phyloP scores from a whole-genome alignment of 2,888 invertebrate genomes.

The Azorinus chamasolen region DNA sequence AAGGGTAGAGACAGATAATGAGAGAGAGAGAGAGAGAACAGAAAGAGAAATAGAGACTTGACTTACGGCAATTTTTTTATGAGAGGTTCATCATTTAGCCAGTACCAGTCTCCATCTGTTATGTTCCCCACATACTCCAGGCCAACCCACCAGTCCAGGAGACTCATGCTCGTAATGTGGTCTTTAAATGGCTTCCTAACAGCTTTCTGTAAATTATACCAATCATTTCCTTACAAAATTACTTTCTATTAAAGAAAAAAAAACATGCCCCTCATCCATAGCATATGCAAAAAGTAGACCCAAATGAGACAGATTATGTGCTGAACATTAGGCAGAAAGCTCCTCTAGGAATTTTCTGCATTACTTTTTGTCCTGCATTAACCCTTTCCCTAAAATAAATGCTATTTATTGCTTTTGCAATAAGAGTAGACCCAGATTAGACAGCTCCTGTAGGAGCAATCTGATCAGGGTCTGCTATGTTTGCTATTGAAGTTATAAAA shows the following conservation, averaged over 20 bases:
- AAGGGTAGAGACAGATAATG: too few relatives aligned
- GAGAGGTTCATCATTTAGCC: conserved; percentile 57
- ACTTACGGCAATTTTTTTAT: conserved; percentile 58
- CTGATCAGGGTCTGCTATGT: too few relatives aligned
- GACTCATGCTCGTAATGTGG: conserved; percentile 13
- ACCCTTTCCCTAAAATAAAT: too few relatives aligned
- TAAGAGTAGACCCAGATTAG: too few relatives aligned
- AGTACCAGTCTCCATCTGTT: conserved; percentile 37
- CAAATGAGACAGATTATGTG: conserved; percentile 1
- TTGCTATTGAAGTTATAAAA: too few relatives aligned
- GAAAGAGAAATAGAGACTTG: conserved; percentile 20
- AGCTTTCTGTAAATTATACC: not conserved
- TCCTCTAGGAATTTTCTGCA: too few relatives aligned
- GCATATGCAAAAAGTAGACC: not conserved
- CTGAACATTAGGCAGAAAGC: too few relatives aligned
- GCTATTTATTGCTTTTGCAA: too few relatives aligned
- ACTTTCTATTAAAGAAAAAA: conserved; percentile 25
- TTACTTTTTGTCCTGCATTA: too few relatives aligned
- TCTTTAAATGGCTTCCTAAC: conserved; percentile 4
- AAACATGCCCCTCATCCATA: not conserved
- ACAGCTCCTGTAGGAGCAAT: too few relatives aligned
- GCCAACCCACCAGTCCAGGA: conserved; percentile 71
- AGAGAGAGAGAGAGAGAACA: too few relatives aligned
- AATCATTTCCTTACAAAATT: too few relatives aligned
- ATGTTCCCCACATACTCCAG: conserved; percentile 40